These are phyloP conservation scores for Dufourea novaeangliae DNA, from an alignment of 1,140 invertebrate genomes.

Conservation along the genomic window DNA sequence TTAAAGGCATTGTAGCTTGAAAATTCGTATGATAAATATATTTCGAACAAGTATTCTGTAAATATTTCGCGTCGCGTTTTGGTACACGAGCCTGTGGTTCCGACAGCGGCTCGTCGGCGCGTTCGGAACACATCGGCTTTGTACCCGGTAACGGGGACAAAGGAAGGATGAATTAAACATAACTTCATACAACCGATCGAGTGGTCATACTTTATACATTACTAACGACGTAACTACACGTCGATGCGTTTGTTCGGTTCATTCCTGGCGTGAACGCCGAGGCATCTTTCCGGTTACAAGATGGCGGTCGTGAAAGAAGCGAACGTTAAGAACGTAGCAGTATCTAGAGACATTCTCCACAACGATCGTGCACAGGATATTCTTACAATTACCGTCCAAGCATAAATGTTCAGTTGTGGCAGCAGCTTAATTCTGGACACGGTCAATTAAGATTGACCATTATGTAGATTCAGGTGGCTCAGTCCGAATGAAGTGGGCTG, in stretches of 20 bases:
- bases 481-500: neutral
- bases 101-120: neutral
- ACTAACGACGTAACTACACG: slow-evolving; percentile 13
- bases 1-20: too few relatives aligned
- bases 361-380: neutral
- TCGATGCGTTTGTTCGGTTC: slow-evolving; percentile 21
- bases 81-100: slow-evolving; percentile 1
- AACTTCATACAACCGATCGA: slow-evolving; percentile 34
- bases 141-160: slow-evolving; percentile 32
- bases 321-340: neutral
- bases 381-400: neutral
- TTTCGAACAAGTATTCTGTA: neutral
- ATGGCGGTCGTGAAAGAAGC: neutral
- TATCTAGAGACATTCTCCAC: neutral
- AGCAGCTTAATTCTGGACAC: too few relatives aligned
- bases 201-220: slow-evolving; percentile 40
- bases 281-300: neutral
- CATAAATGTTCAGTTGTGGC: neutral
- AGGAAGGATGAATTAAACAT: slow-evolving; percentile 46
- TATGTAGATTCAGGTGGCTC: neutral
- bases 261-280: neutral
- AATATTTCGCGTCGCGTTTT: neutral
- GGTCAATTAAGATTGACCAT: neutral
- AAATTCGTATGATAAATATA: neutral
- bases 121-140: slow-evolving; percentile 15